Evolutionary conservation across 2,888 invertebrate species (phyloP).

Genomic region (Scaptodrosophila latifasciaeformis): DNA sequence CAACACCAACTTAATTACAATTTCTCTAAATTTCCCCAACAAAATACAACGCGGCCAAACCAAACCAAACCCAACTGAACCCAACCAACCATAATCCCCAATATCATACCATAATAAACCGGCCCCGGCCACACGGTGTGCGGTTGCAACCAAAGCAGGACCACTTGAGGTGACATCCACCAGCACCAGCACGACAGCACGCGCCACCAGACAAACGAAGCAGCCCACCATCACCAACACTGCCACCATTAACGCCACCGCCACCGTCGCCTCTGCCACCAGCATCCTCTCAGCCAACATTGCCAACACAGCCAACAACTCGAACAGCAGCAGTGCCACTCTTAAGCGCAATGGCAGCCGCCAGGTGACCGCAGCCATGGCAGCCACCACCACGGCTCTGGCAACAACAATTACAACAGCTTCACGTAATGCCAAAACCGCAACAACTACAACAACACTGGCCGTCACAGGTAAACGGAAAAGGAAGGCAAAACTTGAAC

Average conservation of each 20-base stretch:
- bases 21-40: conserved; percentile 42
- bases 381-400: conserved; percentile 55
- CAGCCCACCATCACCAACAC: conserved; percentile 51
- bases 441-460: conserved; percentile 58
- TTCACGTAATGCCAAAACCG: conserved; percentile 59
- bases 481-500: background rate
- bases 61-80: background rate
- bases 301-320: conserved; percentile 29
- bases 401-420: conserved; percentile 61
- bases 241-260: conserved; percentile 24
- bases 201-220: conserved; percentile 55
- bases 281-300: no score
- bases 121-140: conserved; percentile 12
- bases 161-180: conserved; percentile 67
- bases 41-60: background rate
- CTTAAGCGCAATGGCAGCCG: conserved; percentile 41
- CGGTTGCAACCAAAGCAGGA: conserved; percentile 67
- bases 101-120: no score
- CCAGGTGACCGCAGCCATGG: conserved; percentile 57
- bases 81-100: conserved; percentile 11
- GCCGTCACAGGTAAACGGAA: conserved; percentile 59
- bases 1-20: conserved; percentile 64
- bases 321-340: conserved; percentile 22
- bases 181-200: conserved; percentile 40
- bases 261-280: conserved; percentile 2